These are phyloP conservation scores for Motacilla tschutschensis DNA, from an alignment of 2,113 vertebrate species.

Conservation along the genomic window DNA sequence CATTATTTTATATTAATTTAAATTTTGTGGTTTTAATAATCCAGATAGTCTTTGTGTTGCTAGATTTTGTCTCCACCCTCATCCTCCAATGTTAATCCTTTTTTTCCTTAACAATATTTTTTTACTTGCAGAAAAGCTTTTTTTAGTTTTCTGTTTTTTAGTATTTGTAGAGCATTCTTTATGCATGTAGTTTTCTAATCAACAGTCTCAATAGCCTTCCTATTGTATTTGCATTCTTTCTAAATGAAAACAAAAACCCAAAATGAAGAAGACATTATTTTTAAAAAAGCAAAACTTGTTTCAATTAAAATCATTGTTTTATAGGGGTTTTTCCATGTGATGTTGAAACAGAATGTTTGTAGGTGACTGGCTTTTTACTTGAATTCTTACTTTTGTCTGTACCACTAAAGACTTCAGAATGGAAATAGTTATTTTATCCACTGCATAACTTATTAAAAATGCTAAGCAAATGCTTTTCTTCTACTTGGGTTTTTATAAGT, in stretches of 20 bases:
- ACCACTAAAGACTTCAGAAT: neutral
- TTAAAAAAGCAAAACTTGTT: neutral
- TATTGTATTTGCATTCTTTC: slow-evolving; percentile 25
- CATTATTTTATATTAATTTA: slow-evolving; percentile 52
- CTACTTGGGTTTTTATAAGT: slow-evolving; percentile 48
- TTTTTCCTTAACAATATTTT: slow-evolving; percentile 10
- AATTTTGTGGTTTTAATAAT: slow-evolving; percentile 48
- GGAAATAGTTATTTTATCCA: neutral
- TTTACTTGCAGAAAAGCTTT: slow-evolving; percentile 33
- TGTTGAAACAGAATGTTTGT: neutral
- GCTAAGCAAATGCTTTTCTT: slow-evolving; percentile 11
- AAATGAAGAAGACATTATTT: slow-evolving; percentile 59
- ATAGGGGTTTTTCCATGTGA: neutral
- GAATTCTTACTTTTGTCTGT: neutral
- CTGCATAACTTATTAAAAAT: neutral
- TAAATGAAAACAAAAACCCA: slow-evolving; percentile 67
- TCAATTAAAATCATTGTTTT: neutral
- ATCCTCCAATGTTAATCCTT: neutral
- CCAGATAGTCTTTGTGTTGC: slow-evolving; percentile 26
- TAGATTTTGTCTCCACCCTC: neutral
- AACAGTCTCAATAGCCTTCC: slow-evolving; percentile 11
- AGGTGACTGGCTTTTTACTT: neutral
- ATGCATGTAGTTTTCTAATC: slow-evolving; percentile 58
- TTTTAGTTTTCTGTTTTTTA: slow-evolving; percentile 37
- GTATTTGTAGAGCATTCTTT: slow-evolving; percentile 39